Evolutionary conservation across 1,140 invertebrate species (phyloP).

Genomic region (Sinella curviseta): DNA sequence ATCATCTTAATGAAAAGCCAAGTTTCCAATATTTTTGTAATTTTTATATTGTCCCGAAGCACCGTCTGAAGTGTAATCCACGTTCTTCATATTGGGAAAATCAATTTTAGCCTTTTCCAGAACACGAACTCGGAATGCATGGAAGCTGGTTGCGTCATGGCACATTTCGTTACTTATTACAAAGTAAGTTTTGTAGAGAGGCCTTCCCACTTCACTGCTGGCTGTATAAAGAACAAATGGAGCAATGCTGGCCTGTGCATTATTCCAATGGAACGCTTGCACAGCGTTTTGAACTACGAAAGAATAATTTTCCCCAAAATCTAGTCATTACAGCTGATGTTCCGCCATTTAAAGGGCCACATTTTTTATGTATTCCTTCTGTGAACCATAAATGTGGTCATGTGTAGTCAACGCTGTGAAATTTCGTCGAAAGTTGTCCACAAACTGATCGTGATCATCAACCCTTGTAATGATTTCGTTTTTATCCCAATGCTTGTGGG

Average conservation of each 20-base stretch:
- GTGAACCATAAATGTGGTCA: neutral
- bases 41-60: constrained; percentile 28
- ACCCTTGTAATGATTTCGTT: neutral
- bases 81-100: neutral
- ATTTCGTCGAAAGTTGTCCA: neutral
- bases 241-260: constrained; percentile 47
- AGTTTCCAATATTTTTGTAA: constrained; percentile 27
- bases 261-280: constrained; percentile 47
- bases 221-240: constrained; percentile 42
- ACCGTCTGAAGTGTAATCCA: constrained; percentile 18
- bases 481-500: neutral
- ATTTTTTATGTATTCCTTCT: neutral
- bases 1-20: neutral
- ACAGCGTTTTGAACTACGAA: constrained; percentile 46
- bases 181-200: no score
- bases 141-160: constrained; percentile 32
- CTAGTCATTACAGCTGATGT: neutral
- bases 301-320: constrained; percentile 49
- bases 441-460: neutral
- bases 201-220: neutral
- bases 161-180: constrained; percentile 3
- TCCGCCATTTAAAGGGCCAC: neutral
- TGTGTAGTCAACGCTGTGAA: no score
- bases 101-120: neutral
- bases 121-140: constrained; percentile 34